Base-by-base conservation (phyloP, 2,797 vertebrate genomes). In the Pseudomugil tenellus region DNA sequence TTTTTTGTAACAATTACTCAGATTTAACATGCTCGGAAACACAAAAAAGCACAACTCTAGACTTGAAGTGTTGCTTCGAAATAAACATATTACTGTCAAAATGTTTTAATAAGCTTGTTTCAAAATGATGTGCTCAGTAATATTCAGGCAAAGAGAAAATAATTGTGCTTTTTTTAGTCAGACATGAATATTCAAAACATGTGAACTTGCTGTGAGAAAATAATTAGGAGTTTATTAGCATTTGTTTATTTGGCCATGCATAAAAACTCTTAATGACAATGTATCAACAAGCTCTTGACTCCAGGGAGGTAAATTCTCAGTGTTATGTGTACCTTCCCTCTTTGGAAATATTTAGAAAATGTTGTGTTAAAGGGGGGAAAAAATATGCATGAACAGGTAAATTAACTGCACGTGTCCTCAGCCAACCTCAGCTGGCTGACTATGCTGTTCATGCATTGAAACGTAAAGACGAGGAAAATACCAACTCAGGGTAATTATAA, bases 161-260 rank as follows among this genome's bases (percentile, higher is more conserved):
- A 87, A 87, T 86, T 87, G 83, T 69, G 80, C 72, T 81, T 55
- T 86, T 87, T 91, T 79, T 60, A 83, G 84, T 75, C 81, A 79
- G 72, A 87, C 83, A 90, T 92, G 81, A 92, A 94, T 93, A 93
- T 93, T 92, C 90, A 92, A 86, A 83, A 80, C 57, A 61, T 79
- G 63, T 56, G 66, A 78, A 80, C 90, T 80, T 86, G 84, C 83
- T 79, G 78, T 80, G 66, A 85, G 84, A 85, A 91, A 89, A 91
- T 93, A 94, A 93, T 93, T 91, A 92, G 87, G 74, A 79, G 76
- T 86, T 80, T 86, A 94, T 93, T 93, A 91, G 91, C 89, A 91
- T 93, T 93, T 94, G 89, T 92, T 93, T 93, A 90, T 92, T 92
- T 92, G 86, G 81, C 79, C 89, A 79, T 87, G 90, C 91, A 86